Evolutionary conservation across 2,113 vertebrate genomes (phyloP), one percentile per base, ranked within the genome.

Genomic region (Phylloscopus trochilus): DNA sequence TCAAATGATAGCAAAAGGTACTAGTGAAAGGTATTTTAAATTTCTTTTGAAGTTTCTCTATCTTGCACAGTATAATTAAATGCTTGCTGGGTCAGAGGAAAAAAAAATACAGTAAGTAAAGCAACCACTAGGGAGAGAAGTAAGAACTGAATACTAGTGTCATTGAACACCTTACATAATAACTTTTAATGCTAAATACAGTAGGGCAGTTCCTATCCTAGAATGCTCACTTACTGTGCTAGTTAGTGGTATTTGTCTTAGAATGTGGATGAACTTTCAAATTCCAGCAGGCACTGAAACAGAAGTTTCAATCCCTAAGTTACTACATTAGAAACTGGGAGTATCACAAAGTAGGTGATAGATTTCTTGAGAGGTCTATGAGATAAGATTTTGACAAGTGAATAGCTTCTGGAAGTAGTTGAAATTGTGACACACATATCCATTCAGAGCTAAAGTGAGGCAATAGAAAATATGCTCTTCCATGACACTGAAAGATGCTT

Each of bases 31-130:
- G 33, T 60, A 81, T 74, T 87, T 33, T 69, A 37, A 60, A 81
- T 53, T 87, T 93, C 68, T 92, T 92, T 95, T 86, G 68, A 93
- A 89, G 55, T 30, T 89, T 28, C 15, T 93, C 55, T 81, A 37
- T 41, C 95, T 96, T 73, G 17, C 28, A 80, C 44, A 66, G 21
- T 60, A 55, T 92, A 89, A 76, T 89, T 77, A 95, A 94, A 86
- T 83, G 28, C 15, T 64, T 86, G 13, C n/a, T 86, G 49, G 12
- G 59, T 83, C 52, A 88, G 90, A 90, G 9, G 28, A 4, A 35
- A 49, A 33, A 33, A 63, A n/a, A 58, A 33, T n/a, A 58, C 2
- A 17, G 23, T 35, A 60, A 67, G 58, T 52, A 73, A 84, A 68
- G 66, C 20, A 88, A 49, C 23, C 62, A 76, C 83, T 31, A 77